Conservation (phyloP, 2,888 invertebrate species). For the Hofmannophila pseudospretella region DNA sequence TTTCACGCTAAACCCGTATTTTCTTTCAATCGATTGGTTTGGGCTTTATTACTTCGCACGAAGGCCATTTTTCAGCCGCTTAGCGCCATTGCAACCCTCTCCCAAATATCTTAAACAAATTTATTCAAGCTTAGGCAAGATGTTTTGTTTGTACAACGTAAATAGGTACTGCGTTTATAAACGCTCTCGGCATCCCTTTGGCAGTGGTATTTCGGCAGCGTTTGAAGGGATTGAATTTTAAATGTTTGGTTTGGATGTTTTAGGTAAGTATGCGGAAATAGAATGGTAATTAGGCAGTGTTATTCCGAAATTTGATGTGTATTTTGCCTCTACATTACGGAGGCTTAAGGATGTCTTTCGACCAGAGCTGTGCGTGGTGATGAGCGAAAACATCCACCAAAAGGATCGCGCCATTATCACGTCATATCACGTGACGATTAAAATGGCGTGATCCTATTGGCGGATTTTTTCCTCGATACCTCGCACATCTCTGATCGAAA, state of each 20-base stretch:
- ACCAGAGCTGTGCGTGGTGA: too few species aligned
- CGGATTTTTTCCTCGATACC: too few species aligned
- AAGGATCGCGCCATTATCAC: too few species aligned
- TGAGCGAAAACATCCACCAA: too few species aligned
- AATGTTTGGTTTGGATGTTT: conserved; percentile 15
- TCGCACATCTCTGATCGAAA: too few species aligned
- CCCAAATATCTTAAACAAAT: conserved; percentile 35
- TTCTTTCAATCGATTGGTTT: conserved; percentile 32
- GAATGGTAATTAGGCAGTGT: neutral
- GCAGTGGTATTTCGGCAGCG: conserved; percentile 11
- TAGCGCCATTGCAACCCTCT: conserved; percentile 30
- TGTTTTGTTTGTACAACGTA: conserved; percentile 29
- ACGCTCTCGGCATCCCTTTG: conserved; percentile 12
- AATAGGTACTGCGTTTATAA: conserved; percentile 21
- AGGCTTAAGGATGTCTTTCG: too few species aligned
- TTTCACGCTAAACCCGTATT: conserved; percentile 16
- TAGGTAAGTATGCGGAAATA: conserved; percentile 3
- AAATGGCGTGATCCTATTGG: too few species aligned
- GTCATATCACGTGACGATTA: too few species aligned
- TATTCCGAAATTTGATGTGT: neutral
- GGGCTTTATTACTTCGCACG: conserved; percentile 33
- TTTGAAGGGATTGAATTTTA: conserved; percentile 17
- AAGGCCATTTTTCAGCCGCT: conserved; percentile 34
- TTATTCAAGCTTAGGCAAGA: conserved; percentile 32
- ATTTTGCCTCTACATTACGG: too few species aligned